phyloP scores from a whole-genome alignment of 2,113 vertebrate genomes.

The Hepsetus odoe region DNA sequence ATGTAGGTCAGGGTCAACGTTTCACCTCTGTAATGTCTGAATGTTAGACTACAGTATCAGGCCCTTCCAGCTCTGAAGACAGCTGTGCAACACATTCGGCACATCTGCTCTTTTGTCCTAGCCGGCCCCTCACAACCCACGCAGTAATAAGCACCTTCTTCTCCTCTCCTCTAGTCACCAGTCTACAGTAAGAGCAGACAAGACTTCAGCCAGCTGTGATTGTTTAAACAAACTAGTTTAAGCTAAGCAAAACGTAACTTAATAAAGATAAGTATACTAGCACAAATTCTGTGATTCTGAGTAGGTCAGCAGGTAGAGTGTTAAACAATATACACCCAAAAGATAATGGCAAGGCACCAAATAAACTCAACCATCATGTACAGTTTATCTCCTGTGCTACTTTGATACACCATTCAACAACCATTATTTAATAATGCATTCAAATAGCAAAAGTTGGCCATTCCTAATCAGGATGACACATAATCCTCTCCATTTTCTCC shows the following conservation, averaged over 20 bases:
- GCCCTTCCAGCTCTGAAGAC: slow-evolving; percentile 15
- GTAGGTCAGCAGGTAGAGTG: too few species aligned
- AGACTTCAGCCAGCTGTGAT: background rate
- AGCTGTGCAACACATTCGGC: slow-evolving; percentile 30
- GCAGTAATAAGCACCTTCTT: slow-evolving; percentile 36
- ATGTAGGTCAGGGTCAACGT: slow-evolving; percentile 8
- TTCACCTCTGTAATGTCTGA: slow-evolving; percentile 15
- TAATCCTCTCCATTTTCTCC: background rate
- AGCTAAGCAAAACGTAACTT: too few species aligned
- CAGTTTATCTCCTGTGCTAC: background rate
- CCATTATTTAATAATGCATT: background rate
- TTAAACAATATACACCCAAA: background rate
- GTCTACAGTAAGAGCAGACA: slow-evolving; percentile 2
- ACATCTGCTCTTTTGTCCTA: slow-evolving; percentile 46
- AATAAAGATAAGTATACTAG: too few species aligned
- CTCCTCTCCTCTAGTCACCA: slow-evolving; percentile 8
- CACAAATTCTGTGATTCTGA: too few species aligned
- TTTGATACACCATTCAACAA: background rate
- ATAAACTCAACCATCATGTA: too few species aligned
- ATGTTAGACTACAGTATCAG: slow-evolving; percentile 18
- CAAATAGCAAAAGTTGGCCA: background rate
- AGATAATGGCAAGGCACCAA: background rate
- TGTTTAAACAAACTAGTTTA: background rate
- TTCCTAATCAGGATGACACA: background rate
- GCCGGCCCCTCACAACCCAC: slow-evolving; percentile 9